Conservation (phyloP, 2,888 invertebrate species). For the Drepanosiphum platanoidis region DNA sequence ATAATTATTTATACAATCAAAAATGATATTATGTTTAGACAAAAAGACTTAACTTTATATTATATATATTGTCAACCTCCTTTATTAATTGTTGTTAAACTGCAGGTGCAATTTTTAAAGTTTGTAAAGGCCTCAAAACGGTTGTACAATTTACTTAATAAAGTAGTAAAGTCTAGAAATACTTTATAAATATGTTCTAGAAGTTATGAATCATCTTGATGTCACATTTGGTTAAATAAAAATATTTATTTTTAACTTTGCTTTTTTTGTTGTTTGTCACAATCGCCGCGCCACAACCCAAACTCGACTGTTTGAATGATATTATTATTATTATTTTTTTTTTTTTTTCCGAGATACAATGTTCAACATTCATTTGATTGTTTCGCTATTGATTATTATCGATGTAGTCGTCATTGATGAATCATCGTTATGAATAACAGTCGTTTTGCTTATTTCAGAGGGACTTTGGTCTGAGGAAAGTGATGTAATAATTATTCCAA, state of each 20-base stretch:
- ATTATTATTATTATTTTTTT: neutral
- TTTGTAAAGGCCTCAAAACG: conserved; percentile 9
- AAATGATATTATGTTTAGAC: conserved; percentile 36
- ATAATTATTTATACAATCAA: conserved; percentile 52
- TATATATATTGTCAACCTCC: conserved; percentile 32
- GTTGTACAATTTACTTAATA: conserved; percentile 56
- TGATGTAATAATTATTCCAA: too few species aligned
- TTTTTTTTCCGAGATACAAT: neutral
- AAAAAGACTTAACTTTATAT: conserved; percentile 46
- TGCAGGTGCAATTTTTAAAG: conserved; percentile 35
- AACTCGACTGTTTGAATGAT: neutral
- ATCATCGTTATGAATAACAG: too few species aligned
- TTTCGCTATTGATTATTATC: too few species aligned
- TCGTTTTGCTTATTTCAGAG: too few species aligned
- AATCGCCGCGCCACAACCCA: neutral
- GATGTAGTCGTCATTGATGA: too few species aligned
- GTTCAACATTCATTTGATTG: too few species aligned
- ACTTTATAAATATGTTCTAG: conserved; percentile 51
- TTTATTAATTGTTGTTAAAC: conserved; percentile 50
- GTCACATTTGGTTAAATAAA: conserved; percentile 58
- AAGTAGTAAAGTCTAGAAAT: conserved; percentile 45
- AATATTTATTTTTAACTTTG: conserved; percentile 54
- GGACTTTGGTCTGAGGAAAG: too few species aligned
- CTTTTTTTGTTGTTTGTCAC: conserved; percentile 34
- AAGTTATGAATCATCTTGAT: conserved; percentile 45